phyloP scores from a whole-genome alignment of 92 coral and sea anemone genomes.

The Phenganax stokvisi region DNA sequence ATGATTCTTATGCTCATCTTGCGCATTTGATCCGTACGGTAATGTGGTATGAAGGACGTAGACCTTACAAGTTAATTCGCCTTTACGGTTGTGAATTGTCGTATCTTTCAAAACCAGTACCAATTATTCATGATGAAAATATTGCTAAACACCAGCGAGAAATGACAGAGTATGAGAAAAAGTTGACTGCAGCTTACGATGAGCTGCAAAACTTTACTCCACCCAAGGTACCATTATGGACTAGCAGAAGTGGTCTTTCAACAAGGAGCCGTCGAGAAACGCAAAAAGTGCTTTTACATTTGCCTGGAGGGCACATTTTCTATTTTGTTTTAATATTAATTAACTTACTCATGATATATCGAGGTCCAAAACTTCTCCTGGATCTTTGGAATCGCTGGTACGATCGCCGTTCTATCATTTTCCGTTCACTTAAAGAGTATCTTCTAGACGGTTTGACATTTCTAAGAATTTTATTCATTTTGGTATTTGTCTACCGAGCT shows the following conservation, averaged over 20 bases:
- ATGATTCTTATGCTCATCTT: slow-evolving; percentile 69
- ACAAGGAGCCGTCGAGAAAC: slow-evolving; percentile 84
- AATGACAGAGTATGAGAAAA: slow-evolving; percentile 62
- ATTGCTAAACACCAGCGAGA: slow-evolving; percentile 62
- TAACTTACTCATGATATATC: slow-evolving; percentile 73
- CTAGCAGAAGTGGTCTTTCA: slow-evolving; percentile 62
- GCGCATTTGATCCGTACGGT: slow-evolving; percentile 62
- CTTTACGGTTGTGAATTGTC: slow-evolving; percentile 66
- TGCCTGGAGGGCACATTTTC: slow-evolving; percentile 77
- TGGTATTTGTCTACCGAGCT: slow-evolving; percentile 77
- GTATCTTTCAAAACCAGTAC: slow-evolving; percentile 58
- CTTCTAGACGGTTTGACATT: slow-evolving; percentile 65
- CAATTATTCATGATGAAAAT: slow-evolving; percentile 61
- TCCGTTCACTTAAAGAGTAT: slow-evolving; percentile 66
- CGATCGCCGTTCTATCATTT: slow-evolving; percentile 76
- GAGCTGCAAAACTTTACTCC: slow-evolving; percentile 55
- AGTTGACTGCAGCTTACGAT: slow-evolving; percentile 54
- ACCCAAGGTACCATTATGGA: slow-evolving; percentile 82
- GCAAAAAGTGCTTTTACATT: slow-evolving; percentile 64
- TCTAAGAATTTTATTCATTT: slow-evolving; percentile 62
- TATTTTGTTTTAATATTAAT: slow-evolving; percentile 53
- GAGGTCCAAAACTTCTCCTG: slow-evolving; percentile 71
- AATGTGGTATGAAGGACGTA: slow-evolving; percentile 78
- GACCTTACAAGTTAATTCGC: slow-evolving; percentile 70
- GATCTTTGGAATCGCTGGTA: slow-evolving; percentile 85